Conservation (phyloP, 2,888 invertebrate species). For the Altica lythri region DNA sequence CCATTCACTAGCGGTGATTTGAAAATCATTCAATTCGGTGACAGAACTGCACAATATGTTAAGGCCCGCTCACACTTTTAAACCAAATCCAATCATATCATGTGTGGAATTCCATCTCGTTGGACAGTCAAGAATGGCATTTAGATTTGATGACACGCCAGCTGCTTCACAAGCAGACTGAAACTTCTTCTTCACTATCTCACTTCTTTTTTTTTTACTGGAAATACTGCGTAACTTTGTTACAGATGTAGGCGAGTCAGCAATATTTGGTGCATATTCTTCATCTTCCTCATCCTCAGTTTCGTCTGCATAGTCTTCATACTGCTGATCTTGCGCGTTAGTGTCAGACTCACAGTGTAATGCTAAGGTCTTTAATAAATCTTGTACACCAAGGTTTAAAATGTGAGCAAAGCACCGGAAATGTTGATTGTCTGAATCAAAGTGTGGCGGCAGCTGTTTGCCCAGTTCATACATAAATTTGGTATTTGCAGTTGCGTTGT, state of each 20-base stretch:
- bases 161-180: constrained; percentile 13
- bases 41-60: background rate
- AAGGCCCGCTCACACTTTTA: constrained; percentile 4
- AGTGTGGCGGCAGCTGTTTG: constrained; percentile 5
- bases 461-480: constrained; percentile 37
- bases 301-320: background rate
- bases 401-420: constrained; percentile 44
- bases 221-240: constrained; percentile 3
- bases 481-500: constrained; percentile 37
- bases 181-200: background rate
- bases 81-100: constrained; percentile 13
- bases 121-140: constrained; percentile 4
- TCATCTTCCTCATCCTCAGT: constrained; percentile 11
- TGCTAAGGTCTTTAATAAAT: constrained; percentile 23
- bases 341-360: background rate
- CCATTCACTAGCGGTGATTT: constrained; percentile 10
- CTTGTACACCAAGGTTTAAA: constrained; percentile 42
- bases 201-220: background rate
- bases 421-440: constrained; percentile 38
- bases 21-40: constrained; percentile 2
- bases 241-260: background rate
- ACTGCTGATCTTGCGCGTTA: too few species aligned
- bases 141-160: constrained; percentile 10
- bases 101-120: constrained; percentile 18
- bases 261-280: background rate